Evolutionary conservation across 1,140 invertebrate genomes (phyloP).

Genomic region (Bombus waltoni): DNA sequence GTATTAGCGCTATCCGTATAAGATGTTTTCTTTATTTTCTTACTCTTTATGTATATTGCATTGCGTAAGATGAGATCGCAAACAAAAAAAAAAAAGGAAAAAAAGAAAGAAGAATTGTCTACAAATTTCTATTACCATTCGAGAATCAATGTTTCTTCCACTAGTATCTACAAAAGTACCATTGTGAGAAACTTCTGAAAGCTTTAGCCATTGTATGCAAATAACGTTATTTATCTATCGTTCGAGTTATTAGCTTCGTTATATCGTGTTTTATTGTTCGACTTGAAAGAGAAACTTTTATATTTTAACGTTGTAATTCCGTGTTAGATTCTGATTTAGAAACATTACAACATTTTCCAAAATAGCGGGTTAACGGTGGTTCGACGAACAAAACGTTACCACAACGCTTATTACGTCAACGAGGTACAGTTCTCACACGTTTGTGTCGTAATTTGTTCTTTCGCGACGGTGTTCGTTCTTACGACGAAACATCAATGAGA

Average conservation of each 20-base stretch:
- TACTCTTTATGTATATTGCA: neutral
- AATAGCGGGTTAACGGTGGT: neutral
- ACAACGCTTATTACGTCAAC: neutral
- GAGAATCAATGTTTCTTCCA: too few relatives aligned
- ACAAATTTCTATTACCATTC: too few relatives aligned
- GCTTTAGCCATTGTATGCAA: too few relatives aligned
- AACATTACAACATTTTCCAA: neutral
- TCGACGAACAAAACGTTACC: neutral
- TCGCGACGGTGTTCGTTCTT: neutral
- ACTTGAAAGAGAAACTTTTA: too few relatives aligned
- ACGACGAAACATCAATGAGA: neutral
- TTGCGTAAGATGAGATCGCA: neutral
- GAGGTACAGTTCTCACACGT: neutral
- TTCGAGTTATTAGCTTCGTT: too few relatives aligned
- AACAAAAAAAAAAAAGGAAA: neutral
- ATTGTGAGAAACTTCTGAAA: too few relatives aligned
- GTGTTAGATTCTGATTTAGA: neutral
- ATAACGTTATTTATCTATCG: too few relatives aligned
- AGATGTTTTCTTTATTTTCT: too few relatives aligned
- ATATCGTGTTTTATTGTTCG: too few relatives aligned
- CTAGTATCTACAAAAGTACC: too few relatives aligned
- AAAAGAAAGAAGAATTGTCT: neutral
- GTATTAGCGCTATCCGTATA: neutral
- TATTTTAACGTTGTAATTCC: too few relatives aligned
- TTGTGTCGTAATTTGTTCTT: constrained; percentile 1